A percentile compares a stretch with the other conserved stretches of the same genome.
Evolutionary conservation across 2,113 vertebrate genomes (phyloP).

Genomic region (Saguinus imperator): DNA sequence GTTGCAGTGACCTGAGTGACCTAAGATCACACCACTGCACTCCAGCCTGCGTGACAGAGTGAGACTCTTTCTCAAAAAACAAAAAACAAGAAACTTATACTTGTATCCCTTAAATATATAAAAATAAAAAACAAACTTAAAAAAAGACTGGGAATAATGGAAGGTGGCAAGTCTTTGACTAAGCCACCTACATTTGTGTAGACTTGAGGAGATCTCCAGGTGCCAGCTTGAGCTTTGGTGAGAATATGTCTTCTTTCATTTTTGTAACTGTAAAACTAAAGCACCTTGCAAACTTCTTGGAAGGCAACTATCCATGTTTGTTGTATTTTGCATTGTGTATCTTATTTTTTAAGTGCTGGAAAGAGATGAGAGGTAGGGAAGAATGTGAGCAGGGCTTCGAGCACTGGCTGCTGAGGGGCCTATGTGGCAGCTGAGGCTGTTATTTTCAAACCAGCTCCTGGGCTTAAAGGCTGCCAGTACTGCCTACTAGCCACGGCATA

Average conservation of each 20-base stretch:
- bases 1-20: neutral
- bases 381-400: neutral
- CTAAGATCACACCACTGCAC: neutral
- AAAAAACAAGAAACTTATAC: too few species aligned
- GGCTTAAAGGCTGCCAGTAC: neutral
- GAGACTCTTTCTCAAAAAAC: too few species aligned
- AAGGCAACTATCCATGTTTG: neutral
- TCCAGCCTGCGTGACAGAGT: neutral
- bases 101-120: too few species aligned
- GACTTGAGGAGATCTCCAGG: neutral
- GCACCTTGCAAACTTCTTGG: neutral
- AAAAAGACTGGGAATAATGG: too few species aligned
- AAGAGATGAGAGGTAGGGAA: neutral
- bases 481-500: neutral
- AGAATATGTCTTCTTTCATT: slow-evolving; percentile 9
- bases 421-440: too few species aligned
- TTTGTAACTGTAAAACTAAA: neutral
- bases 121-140: too few species aligned
- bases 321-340: neutral
- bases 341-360: neutral
- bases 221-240: neutral
- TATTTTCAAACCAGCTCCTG: neutral
- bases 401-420: neutral
- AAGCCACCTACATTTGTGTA: neutral
- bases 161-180: neutral